These are phyloP conservation scores for Ischnus inquisitorius DNA, from an alignment of 2,888 invertebrate species.

Conservation along the genomic window DNA sequence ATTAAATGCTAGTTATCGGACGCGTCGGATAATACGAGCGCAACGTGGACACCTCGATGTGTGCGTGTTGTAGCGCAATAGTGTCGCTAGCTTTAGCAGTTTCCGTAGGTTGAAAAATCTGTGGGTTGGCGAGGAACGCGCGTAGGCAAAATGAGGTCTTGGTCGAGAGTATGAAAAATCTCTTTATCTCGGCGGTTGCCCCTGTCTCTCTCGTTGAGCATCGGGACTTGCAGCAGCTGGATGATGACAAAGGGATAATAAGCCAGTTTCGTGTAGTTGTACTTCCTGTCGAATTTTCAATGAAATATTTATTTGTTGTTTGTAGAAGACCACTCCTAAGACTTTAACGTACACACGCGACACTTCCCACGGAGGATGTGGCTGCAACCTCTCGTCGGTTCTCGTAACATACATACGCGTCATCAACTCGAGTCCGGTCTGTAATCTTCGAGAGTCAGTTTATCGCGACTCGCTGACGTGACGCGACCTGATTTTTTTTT, in stretches of 20 bases:
- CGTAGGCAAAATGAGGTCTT: slow-evolving; percentile 78
- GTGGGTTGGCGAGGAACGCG: slow-evolving; percentile 74
- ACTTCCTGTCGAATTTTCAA: slow-evolving; percentile 67
- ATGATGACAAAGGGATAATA: slow-evolving; percentile 55
- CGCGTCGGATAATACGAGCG: slow-evolving; percentile 56
- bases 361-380: slow-evolving; percentile 30
- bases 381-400: slow-evolving; percentile 6
- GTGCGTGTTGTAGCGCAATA: slow-evolving; percentile 34
- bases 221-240: slow-evolving; percentile 7
- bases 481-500: slow-evolving; percentile 8
- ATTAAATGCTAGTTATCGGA: slow-evolving; percentile 65
- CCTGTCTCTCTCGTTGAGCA: no score
- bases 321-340: not conserved
- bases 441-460: not conserved
- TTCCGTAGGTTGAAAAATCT: slow-evolving; percentile 73
- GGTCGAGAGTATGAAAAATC: slow-evolving; percentile 73
- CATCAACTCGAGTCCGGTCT: slow-evolving; percentile 15
- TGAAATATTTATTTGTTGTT: slow-evolving; percentile 16
- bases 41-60: slow-evolving; percentile 43
- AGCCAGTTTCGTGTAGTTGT: slow-evolving; percentile 58
- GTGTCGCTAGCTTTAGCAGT: slow-evolving; percentile 57
- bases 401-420: not conserved
- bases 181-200: slow-evolving; percentile 65
- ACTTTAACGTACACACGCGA: not conserved
- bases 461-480: slow-evolving; percentile 7